Evolutionary conservation across 2,888 invertebrate species (phyloP).

Genomic region (Megastigmus dorsalis): DNA sequence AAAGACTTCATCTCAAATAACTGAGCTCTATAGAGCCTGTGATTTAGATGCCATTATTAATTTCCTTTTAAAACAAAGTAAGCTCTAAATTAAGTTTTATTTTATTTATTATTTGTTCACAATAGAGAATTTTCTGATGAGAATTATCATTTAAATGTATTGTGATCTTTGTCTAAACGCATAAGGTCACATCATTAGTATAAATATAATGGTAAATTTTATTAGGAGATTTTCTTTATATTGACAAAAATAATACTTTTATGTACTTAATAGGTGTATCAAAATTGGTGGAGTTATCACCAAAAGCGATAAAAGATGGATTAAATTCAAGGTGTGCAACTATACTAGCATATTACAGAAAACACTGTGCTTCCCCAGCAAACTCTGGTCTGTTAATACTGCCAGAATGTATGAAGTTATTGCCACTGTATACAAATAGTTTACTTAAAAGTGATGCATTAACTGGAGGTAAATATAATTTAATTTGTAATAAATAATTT

Average conservation of each 20-base stretch:
- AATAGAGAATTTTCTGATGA: background rate
- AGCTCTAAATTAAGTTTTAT: slow-evolving; percentile 56
- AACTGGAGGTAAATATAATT: slow-evolving; percentile 84
- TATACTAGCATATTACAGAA: slow-evolving; percentile 93
- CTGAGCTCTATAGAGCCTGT: slow-evolving; percentile 94
- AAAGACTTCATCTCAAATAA: slow-evolving; percentile 91
- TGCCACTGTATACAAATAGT: slow-evolving; percentile 96
- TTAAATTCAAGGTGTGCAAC: slow-evolving; percentile 89
- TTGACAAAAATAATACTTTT: background rate
- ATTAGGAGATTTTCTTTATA: slow-evolving; percentile 27
- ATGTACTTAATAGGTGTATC: slow-evolving; percentile 80
- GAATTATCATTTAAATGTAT: too few relatives aligned
- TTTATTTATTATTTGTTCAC: background rate
- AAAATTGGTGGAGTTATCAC: slow-evolving; percentile 87
- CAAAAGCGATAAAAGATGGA: slow-evolving; percentile 90
- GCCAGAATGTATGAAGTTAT: slow-evolving; percentile 97
- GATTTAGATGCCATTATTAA: slow-evolving; percentile 95
- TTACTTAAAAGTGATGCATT: slow-evolving; percentile 94
- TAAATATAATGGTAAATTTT: too few relatives aligned
- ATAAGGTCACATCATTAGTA: too few relatives aligned
- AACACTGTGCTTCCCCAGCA: slow-evolving; percentile 95
- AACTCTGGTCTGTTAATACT: slow-evolving; percentile 98
- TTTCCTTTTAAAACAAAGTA: slow-evolving; percentile 93
- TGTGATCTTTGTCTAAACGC: too few relatives aligned
- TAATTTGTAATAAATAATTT: background rate